Conservation (phyloP, 2,797 vertebrate species). For the Danio kyathit region DNA sequence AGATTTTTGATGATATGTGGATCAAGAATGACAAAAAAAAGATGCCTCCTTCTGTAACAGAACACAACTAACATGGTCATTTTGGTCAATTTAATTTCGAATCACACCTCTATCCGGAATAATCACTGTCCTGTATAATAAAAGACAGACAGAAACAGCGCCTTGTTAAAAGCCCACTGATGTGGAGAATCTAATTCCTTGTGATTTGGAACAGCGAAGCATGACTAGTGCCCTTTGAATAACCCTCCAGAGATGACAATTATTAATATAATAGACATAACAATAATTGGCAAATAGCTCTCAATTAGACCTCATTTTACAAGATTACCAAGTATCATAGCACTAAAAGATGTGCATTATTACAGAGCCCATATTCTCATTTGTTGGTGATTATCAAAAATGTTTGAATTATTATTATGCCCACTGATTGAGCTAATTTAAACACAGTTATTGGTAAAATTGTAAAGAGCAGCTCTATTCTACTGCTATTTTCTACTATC, state of each 20-base stretch:
- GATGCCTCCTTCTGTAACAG: not conserved
- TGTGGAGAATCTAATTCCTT: not conserved
- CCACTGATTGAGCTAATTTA: not conserved
- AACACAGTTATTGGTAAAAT: not conserved
- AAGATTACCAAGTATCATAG: conserved; percentile 5
- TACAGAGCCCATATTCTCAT: not conserved
- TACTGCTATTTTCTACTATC: not conserved
- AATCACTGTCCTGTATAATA: not conserved
- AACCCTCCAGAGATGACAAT: not conserved
- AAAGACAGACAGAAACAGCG: not conserved
- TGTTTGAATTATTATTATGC: conserved; percentile 16
- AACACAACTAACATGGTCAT: not conserved
- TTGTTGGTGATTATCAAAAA: conserved; percentile 16
- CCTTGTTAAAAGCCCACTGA: not conserved
- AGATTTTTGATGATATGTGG: not conserved
- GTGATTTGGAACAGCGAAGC: not conserved
- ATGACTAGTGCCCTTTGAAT: not conserved
- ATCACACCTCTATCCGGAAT: not conserved
- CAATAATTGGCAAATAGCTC: not conserved
- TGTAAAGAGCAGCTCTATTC: not conserved
- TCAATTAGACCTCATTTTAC: not conserved
- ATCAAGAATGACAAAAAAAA: not conserved
- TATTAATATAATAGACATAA: conserved; percentile 5
- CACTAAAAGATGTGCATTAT: not conserved
- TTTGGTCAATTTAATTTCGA: not conserved